Evolutionary conservation across 2,888 invertebrate species (phyloP).

Genomic region (Ferdinandea cuprea): DNA sequence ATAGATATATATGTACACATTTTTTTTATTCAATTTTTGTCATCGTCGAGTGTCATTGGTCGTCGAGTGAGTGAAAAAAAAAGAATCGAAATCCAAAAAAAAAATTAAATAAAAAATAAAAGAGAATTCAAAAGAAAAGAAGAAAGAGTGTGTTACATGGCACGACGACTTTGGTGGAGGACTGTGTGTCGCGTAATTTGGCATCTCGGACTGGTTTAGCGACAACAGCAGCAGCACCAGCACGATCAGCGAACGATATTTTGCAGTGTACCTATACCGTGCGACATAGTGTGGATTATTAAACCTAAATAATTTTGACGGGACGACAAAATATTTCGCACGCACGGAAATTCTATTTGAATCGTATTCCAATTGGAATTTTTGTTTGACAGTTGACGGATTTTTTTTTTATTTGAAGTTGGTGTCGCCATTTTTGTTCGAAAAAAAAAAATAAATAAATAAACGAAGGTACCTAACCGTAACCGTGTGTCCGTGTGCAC

Average conservation of each 20-base stretch:
- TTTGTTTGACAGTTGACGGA: conserved; percentile 18
- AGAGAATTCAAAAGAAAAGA: conserved; percentile 35
- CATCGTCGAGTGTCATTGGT: conserved; percentile 83
- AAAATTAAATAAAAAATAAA: conserved; percentile 11
- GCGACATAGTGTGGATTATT: conserved; percentile 43
- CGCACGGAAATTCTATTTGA: neutral
- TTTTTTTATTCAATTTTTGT: conserved; percentile 78
- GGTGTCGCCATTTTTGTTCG: conserved; percentile 42
- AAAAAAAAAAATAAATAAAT: no score
- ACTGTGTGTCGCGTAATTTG: conserved; percentile 74
- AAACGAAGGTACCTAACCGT: conserved; percentile 6
- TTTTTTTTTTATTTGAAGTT: neutral
- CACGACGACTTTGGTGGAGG: conserved; percentile 56
- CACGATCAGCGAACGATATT: conserved; percentile 35
- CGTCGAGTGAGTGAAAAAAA: conserved; percentile 75
- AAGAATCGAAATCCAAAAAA: conserved; percentile 35
- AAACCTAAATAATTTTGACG: no score
- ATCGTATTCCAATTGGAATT: conserved; percentile 58
- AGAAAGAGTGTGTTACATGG: conserved; percentile 57
- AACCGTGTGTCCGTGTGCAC: conserved; percentile 34
- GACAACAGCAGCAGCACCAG: conserved; percentile 60
- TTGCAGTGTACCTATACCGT: conserved; percentile 24
- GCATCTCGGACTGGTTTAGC: conserved; percentile 73
- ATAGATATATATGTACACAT: no score
- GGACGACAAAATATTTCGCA: conserved; percentile 21